Evolutionary conservation across 1,140 invertebrate species (phyloP).

Genomic region (Colletes latitarsis): DNA sequence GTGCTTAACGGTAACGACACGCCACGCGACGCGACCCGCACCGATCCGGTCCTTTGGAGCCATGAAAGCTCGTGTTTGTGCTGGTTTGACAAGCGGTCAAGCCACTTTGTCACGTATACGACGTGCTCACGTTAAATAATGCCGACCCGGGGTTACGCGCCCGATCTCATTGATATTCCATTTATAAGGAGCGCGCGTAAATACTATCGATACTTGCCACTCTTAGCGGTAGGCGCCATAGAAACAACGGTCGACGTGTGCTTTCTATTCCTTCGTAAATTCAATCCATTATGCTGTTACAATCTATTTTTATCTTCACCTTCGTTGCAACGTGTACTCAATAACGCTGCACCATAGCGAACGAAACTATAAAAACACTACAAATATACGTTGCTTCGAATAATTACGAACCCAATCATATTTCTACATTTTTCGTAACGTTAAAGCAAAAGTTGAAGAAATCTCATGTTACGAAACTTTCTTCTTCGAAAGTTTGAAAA

Average conservation of each 20-base stretch:
- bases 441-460: too few species aligned
- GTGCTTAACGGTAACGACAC: slow-evolving; percentile 54
- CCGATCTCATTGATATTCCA: slow-evolving; percentile 56
- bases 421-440: too few species aligned
- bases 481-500: too few species aligned
- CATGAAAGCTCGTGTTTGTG: slow-evolving; percentile 48
- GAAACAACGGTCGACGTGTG: not conserved
- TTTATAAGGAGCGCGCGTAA: slow-evolving; percentile 43
- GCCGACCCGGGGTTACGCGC: slow-evolving; percentile 54
- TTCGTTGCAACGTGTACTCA: too few species aligned
- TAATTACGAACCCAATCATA: too few species aligned
- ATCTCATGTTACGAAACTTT: too few species aligned
- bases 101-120: slow-evolving; percentile 53
- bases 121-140: slow-evolving; percentile 62
- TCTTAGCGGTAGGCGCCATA: slow-evolving; percentile 14
- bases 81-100: slow-evolving; percentile 56
- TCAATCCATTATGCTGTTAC: not conserved
- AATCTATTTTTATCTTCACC: not conserved
- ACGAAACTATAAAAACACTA: not conserved
- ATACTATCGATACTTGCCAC: slow-evolving; percentile 25
- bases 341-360: not conserved
- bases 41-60: slow-evolving; percentile 44
- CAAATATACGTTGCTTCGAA: too few species aligned
- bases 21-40: slow-evolving; percentile 50
- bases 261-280: slow-evolving; percentile 34